A percentile compares a stretch with the other conserved stretches of the same genome.
phyloP scores from a whole-genome alignment of 2,888 invertebrate genomes.

The Mythimna lalbum region DNA sequence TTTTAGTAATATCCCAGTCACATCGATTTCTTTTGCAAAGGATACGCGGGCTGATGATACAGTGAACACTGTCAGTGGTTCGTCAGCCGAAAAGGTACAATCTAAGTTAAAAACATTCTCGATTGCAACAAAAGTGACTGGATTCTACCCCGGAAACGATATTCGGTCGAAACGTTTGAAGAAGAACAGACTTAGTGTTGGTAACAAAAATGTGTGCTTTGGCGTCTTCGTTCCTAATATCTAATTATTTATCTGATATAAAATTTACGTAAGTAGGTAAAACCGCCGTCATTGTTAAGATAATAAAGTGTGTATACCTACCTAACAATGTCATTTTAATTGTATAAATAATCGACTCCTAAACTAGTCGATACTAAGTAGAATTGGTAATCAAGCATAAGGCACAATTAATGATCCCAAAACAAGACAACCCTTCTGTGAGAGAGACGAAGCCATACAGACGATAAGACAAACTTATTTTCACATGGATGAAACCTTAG shows the following conservation, averaged over 20 bases:
- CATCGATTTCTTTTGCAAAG: conserved; percentile 29
- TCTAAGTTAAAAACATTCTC: conserved; percentile 47
- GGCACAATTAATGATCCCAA: neutral
- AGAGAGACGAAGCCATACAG: no score
- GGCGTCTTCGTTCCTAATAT: conserved; percentile 12
- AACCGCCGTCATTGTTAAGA: conserved; percentile 12
- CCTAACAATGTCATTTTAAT: neutral
- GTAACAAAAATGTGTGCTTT: conserved; percentile 15
- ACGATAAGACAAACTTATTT: no score
- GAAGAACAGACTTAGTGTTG: conserved; percentile 22
- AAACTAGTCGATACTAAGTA: no score
- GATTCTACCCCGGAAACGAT: conserved; percentile 40
- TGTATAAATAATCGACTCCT: neutral
- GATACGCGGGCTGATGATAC: conserved; percentile 1
- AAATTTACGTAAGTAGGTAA: neutral
- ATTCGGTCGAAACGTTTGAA: conserved; percentile 33
- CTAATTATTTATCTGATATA: neutral
- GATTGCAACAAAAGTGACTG: conserved; percentile 47
- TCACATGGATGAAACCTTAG: no score
- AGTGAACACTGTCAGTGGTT: neutral
- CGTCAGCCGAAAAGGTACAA: conserved; percentile 30
- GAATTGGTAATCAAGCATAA: neutral
- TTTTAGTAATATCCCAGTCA: conserved; percentile 3
- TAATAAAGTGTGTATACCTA: conserved; percentile 29
- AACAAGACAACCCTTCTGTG: neutral